phyloP scores from a whole-genome alignment of 2,113 vertebrate species.

The Lophotis ruficrista region DNA sequence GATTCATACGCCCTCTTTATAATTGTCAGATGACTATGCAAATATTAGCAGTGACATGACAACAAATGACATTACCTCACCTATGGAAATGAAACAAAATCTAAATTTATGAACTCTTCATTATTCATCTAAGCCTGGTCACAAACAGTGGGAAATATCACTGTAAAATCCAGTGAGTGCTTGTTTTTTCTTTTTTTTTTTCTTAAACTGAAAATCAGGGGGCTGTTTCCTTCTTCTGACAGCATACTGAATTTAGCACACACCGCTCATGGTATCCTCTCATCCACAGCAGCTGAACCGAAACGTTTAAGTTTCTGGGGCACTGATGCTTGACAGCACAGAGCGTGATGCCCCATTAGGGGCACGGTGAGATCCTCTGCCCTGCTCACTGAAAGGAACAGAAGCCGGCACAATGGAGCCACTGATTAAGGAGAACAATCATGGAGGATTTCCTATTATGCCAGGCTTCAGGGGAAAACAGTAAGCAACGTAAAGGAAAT shows the following conservation, averaged over 20 bases:
- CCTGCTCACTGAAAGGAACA: neutral
- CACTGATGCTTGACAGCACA: neutral
- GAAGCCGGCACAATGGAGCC: slow-evolving; percentile 44
- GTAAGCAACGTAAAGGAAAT: slow-evolving; percentile 52
- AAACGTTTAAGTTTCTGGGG: neutral
- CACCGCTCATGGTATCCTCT: neutral
- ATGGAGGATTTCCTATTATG: slow-evolving; percentile 60
- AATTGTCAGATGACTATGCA: slow-evolving; percentile 48
- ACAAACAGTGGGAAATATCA: slow-evolving; percentile 9
- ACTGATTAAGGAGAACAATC: slow-evolving; percentile 50
- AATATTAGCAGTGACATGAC: slow-evolving; percentile 36
- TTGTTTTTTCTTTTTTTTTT: neutral
- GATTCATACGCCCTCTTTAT: neutral
- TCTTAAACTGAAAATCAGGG: neutral
- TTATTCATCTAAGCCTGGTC: slow-evolving; percentile 19
- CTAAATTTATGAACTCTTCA: neutral
- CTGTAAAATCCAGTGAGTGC: neutral
- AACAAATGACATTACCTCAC: slow-evolving; percentile 14
- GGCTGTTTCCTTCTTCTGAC: neutral
- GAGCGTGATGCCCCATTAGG: neutral
- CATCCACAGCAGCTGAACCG: neutral
- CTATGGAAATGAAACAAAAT: slow-evolving; percentile 1
- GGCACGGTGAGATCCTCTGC: neutral
- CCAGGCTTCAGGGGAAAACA: slow-evolving; percentile 30
- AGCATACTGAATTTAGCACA: neutral